Percentiles rank a stretch among this genome's conserved stretches.
These are phyloP conservation scores for Petrocephalus zakoni DNA, from an alignment of 2,113 vertebrate species.

Conservation along the genomic window DNA sequence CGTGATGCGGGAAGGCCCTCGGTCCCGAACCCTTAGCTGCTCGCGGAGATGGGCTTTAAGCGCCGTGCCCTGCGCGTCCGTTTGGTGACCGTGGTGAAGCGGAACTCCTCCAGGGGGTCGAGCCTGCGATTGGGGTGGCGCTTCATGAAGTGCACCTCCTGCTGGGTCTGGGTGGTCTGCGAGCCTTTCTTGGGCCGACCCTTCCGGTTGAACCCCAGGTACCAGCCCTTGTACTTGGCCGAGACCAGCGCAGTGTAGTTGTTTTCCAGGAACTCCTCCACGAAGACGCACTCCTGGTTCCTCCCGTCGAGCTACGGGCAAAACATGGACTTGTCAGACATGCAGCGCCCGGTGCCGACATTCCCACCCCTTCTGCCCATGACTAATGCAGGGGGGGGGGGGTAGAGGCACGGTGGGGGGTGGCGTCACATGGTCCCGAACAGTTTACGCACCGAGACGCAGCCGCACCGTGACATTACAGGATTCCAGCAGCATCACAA, in stretches of 20 bases:
- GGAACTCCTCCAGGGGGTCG: conserved; percentile 65
- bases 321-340: not conserved
- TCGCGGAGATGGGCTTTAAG: conserved; percentile 59
- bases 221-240: conserved; percentile 73
- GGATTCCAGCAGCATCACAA: not conserved
- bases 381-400: not conserved
- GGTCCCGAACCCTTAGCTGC: conserved; percentile 47
- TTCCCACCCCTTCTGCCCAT: not conserved
- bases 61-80: conserved; percentile 69
- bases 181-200: conserved; percentile 67
- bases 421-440: not conserved
- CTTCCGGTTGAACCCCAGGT: conserved; percentile 71
- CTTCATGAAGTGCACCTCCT: conserved; percentile 76
- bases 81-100: conserved; percentile 71
- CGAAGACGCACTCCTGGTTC: conserved; percentile 69
- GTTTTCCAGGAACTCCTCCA: conserved; percentile 75
- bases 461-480: not conserved
- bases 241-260: conserved; percentile 73
- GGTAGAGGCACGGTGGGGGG: no score
- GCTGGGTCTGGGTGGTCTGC: conserved; percentile 65
- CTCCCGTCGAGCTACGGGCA: conserved; percentile 59
- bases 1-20: conserved; percentile 41
- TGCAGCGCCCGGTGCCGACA: not conserved
- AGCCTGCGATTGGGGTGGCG: conserved; percentile 57
- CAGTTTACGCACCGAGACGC: not conserved